phyloP scores from a whole-genome alignment of 2,113 vertebrate genomes.

The Caracal caracal region DNA sequence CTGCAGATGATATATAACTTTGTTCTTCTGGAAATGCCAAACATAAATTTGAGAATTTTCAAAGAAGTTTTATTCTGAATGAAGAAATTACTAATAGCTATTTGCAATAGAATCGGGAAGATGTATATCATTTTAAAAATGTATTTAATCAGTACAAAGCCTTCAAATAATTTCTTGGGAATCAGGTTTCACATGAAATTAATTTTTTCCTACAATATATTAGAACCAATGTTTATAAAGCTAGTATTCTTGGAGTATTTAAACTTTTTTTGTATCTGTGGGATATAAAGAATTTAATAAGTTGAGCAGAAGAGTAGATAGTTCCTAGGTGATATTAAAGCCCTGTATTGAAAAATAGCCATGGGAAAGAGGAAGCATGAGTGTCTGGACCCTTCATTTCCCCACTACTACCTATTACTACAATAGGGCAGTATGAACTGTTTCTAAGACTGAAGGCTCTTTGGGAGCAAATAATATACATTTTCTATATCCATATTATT shows the following conservation, averaged over 20 bases:
- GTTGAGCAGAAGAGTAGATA: not conserved
- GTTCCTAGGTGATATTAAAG: not conserved
- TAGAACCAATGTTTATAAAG: not conserved
- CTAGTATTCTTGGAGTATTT: not conserved
- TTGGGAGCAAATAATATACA: not conserved
- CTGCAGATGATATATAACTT: conserved; percentile 10
- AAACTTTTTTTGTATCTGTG: not conserved
- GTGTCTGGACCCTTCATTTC: rapidly evolving
- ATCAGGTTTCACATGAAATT: not conserved
- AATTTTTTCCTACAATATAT: not conserved
- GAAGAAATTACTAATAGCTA: not conserved
- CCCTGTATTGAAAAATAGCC: rapidly evolving
- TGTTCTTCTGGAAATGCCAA: not conserved
- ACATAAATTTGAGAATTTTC: conserved; percentile 21
- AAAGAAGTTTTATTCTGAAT: conserved; percentile 24
- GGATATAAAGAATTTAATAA: not conserved
- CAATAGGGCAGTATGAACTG: not conserved
- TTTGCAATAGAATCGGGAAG: not conserved
- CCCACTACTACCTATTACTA: not conserved
- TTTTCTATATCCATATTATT: not conserved
- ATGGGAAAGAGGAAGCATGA: not conserved
- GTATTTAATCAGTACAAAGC: not conserved
- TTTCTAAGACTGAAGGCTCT: not conserved
- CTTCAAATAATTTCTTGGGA: not conserved
- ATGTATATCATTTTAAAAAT: not conserved